Percentiles rank a stretch among this genome's conserved stretches.
Evolutionary conservation across 2,888 invertebrate species (phyloP).

Genomic region (Crocallis elinguaria): DNA sequence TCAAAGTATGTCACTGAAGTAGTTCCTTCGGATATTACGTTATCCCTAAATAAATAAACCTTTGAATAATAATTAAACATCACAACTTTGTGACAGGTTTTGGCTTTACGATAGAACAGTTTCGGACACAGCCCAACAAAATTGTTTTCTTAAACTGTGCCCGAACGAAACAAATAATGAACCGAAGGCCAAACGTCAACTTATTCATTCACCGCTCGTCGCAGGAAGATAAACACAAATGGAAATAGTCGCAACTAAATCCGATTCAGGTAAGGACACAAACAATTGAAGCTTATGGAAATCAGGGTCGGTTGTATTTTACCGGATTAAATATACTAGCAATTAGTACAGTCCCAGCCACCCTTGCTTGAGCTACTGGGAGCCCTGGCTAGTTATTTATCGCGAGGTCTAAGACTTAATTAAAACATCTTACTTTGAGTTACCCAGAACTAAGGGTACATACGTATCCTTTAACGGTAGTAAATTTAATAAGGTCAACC

Average conservation of each 20-base stretch:
- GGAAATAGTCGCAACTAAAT: constrained; percentile 74
- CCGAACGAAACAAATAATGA: constrained; percentile 47
- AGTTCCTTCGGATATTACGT: not conserved
- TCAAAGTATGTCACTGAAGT: not conserved
- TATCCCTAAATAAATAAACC: not conserved
- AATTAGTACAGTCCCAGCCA: constrained; percentile 76
- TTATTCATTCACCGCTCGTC: constrained; percentile 68
- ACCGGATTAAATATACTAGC: constrained; percentile 82
- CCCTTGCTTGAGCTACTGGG: constrained; percentile 27
- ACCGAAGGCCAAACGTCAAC: constrained; percentile 53
- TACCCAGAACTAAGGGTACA: constrained; percentile 57
- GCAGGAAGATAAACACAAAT: constrained; percentile 70
- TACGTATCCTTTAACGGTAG: constrained; percentile 56
- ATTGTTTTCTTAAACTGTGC: constrained; percentile 14
- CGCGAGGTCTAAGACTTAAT: constrained; percentile 81
- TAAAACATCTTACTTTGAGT: constrained; percentile 81
- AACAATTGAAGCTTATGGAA: constrained; percentile 84
- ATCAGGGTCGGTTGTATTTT: constrained; percentile 79
- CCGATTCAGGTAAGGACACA: constrained; percentile 70
- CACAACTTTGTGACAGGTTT: not conserved
- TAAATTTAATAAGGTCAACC: constrained; percentile 67
- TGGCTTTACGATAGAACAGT: not conserved
- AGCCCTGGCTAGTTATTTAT: constrained; percentile 76
- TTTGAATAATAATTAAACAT: not conserved
- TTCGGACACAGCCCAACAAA: constrained; percentile 12